phyloP scores from a whole-genome alignment of 2,797 vertebrate genomes.

The Enteromius paludinosus region DNA sequence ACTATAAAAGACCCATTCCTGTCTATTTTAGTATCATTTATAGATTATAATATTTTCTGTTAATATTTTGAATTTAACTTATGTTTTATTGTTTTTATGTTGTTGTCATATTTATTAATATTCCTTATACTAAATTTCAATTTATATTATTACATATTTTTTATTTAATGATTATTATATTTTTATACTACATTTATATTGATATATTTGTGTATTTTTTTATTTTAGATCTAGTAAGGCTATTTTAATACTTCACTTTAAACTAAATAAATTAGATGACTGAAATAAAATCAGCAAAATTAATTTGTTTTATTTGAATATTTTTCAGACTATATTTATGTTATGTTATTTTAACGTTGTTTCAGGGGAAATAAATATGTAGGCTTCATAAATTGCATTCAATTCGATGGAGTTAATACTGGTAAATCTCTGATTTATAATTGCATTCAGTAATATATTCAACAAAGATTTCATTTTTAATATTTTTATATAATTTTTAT shows the following conservation, averaged over 20 bases:
- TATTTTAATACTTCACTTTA: neutral
- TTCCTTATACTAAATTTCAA: neutral
- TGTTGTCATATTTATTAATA: neutral
- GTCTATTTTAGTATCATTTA: neutral
- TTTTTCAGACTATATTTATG: neutral
- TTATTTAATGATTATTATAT: neutral
- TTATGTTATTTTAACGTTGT: neutral
- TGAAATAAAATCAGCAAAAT: neutral
- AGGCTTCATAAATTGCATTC: neutral
- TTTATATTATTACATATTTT: neutral
- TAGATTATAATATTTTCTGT: neutral
- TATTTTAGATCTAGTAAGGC: neutral
- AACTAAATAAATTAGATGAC: neutral
- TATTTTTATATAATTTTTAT: neutral
- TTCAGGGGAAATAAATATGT: neutral
- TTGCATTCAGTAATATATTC: no score
- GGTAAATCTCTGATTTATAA: no score
- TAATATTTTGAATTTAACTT: neutral
- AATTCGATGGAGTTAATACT: no score
- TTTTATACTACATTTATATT: neutral
- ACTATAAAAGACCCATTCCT: neutral
- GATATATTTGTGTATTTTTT: neutral
- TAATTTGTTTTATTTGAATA: neutral
- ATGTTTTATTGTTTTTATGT: neutral
- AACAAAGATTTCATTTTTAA: neutral